These are phyloP conservation scores for Tipula unca DNA, from an alignment of 2,888 invertebrate genomes.

Conservation along the genomic window DNA sequence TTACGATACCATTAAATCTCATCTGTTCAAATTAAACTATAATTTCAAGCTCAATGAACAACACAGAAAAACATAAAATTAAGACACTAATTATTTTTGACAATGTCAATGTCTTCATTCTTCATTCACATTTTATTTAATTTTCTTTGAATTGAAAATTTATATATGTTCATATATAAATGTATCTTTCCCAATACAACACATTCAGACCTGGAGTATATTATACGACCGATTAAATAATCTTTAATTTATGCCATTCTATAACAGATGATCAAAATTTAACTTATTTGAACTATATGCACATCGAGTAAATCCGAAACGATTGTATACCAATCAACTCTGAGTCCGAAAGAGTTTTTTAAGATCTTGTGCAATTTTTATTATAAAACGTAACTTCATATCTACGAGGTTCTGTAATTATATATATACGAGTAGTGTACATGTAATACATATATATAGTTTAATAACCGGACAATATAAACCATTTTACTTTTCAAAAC, in stretches of 20 bases:
- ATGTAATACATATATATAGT: too few relatives aligned
- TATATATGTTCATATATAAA: background rate
- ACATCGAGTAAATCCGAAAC: too few relatives aligned
- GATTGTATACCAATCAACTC: background rate
- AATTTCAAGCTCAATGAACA: background rate
- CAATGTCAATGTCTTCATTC: background rate
- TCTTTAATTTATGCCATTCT: too few relatives aligned
- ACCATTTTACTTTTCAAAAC: too few relatives aligned
- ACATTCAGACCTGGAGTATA: background rate
- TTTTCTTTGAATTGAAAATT: background rate
- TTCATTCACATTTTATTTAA: background rate
- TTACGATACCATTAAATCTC: background rate
- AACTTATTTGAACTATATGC: too few relatives aligned
- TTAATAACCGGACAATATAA: too few relatives aligned
- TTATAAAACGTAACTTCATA: too few relatives aligned
- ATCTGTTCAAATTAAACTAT: background rate
- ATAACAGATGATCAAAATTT: too few relatives aligned
- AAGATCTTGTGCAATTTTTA: background rate
- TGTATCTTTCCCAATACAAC: background rate
- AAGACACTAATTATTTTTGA: background rate
- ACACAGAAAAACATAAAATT: background rate
- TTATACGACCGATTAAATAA: background rate
- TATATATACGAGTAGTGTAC: too few relatives aligned
- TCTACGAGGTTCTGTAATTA: too few relatives aligned
- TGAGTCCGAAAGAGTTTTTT: background rate